Conservation (phyloP, 2,888 invertebrate genomes). For the Salticus scenicus region DNA sequence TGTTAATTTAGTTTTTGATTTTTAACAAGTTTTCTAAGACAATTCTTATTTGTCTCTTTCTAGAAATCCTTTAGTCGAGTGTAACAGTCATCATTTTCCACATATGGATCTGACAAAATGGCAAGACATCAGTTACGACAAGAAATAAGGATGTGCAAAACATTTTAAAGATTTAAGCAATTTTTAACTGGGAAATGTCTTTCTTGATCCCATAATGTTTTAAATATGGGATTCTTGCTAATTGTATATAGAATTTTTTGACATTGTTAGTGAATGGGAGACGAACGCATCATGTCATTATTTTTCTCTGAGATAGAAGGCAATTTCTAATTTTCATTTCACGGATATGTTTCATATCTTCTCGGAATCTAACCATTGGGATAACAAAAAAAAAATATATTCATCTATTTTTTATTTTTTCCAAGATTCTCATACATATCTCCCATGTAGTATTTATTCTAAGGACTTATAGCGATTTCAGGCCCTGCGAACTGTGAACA, state of each 20-base stretch:
- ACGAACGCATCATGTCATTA: conserved; percentile 40
- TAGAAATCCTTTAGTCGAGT: conserved; percentile 78
- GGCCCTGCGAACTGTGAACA: too few species aligned
- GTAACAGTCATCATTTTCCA: conserved; percentile 90
- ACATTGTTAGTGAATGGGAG: conserved; percentile 40
- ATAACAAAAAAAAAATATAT: neutral
- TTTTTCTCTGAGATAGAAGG: conserved; percentile 26
- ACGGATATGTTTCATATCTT: neutral
- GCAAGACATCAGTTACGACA: conserved; percentile 81
- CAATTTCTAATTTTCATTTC: conserved; percentile 29
- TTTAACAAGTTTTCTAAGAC: too few species aligned
- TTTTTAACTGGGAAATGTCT: neutral
- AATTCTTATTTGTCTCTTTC: too few species aligned
- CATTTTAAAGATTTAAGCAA: neutral
- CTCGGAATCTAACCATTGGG: neutral
- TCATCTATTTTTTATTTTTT: neutral
- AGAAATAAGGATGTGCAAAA: conserved; percentile 42
- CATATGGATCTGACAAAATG: conserved; percentile 91
- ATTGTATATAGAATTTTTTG: conserved; percentile 61
- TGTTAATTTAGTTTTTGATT: too few species aligned
- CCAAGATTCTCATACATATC: neutral
- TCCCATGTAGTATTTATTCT: neutral
- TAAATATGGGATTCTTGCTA: conserved; percentile 10
- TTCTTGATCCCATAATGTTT: conserved; percentile 14
- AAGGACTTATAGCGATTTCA: neutral